Evolutionary conservation across 1,140 invertebrate genomes (phyloP).

Genomic region (Heliconius eleuchia): DNA sequence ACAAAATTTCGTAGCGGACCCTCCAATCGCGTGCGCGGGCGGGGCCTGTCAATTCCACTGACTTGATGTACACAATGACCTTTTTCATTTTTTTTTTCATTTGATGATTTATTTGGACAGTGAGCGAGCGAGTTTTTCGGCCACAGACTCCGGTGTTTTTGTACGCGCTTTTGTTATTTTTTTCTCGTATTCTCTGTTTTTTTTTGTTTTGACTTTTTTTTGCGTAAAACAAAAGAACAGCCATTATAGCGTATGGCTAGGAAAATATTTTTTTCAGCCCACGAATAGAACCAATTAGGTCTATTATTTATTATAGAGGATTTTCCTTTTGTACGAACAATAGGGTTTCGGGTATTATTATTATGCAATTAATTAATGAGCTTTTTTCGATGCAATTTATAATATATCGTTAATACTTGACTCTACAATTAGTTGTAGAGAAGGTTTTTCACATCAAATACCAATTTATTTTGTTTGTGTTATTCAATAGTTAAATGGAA

Average conservation of each 20-base stretch:
- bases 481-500: too few relatives aligned
- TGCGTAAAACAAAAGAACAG: slow-evolving; percentile 18
- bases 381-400: slow-evolving; percentile 5
- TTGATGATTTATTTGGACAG: slow-evolving; percentile 57
- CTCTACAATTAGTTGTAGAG: slow-evolving; percentile 1
- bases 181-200: slow-evolving; percentile 24
- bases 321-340: slow-evolving; percentile 10
- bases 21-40: slow-evolving; percentile 77
- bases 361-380: slow-evolving; percentile 8
- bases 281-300: slow-evolving; percentile 9
- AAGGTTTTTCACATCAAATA: slow-evolving; percentile 2
- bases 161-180: slow-evolving; percentile 20
- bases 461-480: not conserved
- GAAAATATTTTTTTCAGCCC: slow-evolving; percentile 19
- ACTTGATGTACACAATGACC: slow-evolving; percentile 76
- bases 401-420: slow-evolving; percentile 10
- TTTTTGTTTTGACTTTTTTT: slow-evolving; percentile 22
- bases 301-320: slow-evolving; percentile 2
- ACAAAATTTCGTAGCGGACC: slow-evolving; percentile 72
- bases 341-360: slow-evolving; percentile 9
- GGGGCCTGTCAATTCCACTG: slow-evolving; percentile 75
- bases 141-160: slow-evolving; percentile 33
- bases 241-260: slow-evolving; percentile 20
- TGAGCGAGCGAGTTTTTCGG: slow-evolving; percentile 36
- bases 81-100: slow-evolving; percentile 63